Evolutionary conservation across 2,888 invertebrate species (phyloP).

Genomic region (Diachrysia chrysitis): DNA sequence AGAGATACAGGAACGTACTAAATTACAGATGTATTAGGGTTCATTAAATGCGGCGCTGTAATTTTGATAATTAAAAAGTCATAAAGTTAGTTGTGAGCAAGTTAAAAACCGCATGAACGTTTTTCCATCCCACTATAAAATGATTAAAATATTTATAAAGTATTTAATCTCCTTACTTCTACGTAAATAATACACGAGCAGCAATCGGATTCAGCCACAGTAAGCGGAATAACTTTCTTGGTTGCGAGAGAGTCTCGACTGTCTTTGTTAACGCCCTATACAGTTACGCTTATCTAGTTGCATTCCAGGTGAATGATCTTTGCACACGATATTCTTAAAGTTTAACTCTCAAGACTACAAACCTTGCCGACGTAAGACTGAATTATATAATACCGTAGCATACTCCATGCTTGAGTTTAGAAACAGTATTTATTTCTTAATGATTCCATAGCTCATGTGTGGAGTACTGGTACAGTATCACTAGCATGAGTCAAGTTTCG

Average conservation of each 20-base stretch:
- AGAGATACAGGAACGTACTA: constrained; percentile 42
- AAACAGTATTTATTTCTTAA: constrained; percentile 51
- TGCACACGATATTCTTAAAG: constrained; percentile 68
- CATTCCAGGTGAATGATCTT: constrained; percentile 80
- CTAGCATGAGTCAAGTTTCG: constrained; percentile 75
- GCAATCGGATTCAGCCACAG: constrained; percentile 67
- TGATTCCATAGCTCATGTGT: constrained; percentile 50
- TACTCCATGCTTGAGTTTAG: constrained; percentile 25
- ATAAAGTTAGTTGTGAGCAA: constrained; percentile 4
- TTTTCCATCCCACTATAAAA: background rate
- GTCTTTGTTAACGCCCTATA: constrained; percentile 77
- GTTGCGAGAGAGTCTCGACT: constrained; percentile 73
- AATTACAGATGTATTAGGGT: constrained; percentile 24
- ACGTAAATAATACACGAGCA: constrained; percentile 57
- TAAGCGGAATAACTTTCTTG: constrained; percentile 76
- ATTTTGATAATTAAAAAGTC: constrained; percentile 17
- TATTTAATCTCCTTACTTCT: constrained; percentile 56
- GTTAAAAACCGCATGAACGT: background rate
- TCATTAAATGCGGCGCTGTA: constrained; percentile 15
- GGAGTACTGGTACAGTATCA: constrained; percentile 65
- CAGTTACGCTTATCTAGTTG: constrained; percentile 78
- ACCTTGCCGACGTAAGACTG: constrained; percentile 36
- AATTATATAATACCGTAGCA: constrained; percentile 40
- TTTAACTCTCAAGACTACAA: constrained; percentile 43
- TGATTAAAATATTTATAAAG: constrained; percentile 29